A percentile compares a stretch with the other conserved stretches of the same genome.
Conservation (phyloP, 1,140 invertebrate species). For the Neotoxoptera formosana region DNA sequence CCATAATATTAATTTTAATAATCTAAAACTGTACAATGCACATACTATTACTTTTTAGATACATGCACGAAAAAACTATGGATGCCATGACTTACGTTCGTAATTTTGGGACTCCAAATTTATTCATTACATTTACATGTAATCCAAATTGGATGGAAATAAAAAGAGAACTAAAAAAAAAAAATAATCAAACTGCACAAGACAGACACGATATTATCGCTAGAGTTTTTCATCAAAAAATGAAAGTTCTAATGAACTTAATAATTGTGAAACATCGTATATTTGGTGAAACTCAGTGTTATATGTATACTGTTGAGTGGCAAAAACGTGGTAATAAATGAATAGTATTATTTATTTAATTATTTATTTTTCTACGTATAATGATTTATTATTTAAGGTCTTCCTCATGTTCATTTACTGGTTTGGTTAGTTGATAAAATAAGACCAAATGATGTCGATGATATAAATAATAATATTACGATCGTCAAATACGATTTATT, state of each 20-base stretch:
- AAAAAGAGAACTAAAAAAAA: no score
- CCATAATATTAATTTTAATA: no score
- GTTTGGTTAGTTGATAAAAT: slow-evolving; percentile 65
- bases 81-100: neutral
- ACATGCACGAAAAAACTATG: no score
- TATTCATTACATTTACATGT: slow-evolving; percentile 58
- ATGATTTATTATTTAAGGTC: no score
- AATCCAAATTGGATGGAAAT: slow-evolving; percentile 56
- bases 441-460: slow-evolving; percentile 64
- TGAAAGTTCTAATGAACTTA: slow-evolving; percentile 57
- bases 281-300: slow-evolving; percentile 35
- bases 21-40: no score
- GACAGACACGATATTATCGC: slow-evolving; percentile 40
- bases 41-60: no score
- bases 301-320: slow-evolving; percentile 64
- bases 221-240: slow-evolving; percentile 59
- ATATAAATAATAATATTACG: neutral
- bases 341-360: no score
- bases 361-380: no score
- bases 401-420: slow-evolving; percentile 67
- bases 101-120: slow-evolving; percentile 26
- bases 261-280: slow-evolving; percentile 25
- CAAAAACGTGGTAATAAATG: slow-evolving; percentile 63
- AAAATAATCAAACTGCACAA: neutral
- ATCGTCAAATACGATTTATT: no score